Conservation (phyloP, 2,113 vertebrate species). For the Sylvilagus bachmani region DNA sequence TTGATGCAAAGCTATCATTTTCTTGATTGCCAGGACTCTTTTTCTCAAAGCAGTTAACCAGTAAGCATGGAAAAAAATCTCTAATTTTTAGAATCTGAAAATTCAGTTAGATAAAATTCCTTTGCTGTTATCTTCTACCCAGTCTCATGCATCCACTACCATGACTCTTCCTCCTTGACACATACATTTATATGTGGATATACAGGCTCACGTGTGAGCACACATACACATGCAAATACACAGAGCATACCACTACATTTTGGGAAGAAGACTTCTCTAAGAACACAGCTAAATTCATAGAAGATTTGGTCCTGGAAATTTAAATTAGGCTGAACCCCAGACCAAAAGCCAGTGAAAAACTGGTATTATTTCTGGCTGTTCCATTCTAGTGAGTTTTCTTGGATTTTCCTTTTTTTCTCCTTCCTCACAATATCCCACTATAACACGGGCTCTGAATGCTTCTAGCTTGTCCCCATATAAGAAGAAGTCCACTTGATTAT, state of each 20-base stretch:
- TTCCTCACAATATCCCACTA: not conserved
- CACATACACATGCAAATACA: not conserved
- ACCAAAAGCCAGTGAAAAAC: not conserved
- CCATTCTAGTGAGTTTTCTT: not conserved
- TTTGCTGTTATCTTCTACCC: not conserved
- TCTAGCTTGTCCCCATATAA: not conserved
- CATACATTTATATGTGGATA: rapidly evolving
- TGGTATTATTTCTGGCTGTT: not conserved
- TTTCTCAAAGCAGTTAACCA: not conserved
- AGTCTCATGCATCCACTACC: not conserved
- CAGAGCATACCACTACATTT: not conserved
- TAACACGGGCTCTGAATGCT: not conserved
- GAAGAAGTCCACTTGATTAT: not conserved
- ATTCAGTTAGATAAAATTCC: not conserved
- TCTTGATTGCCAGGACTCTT: not conserved
- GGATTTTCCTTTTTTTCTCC: not conserved
- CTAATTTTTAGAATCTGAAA: not conserved
- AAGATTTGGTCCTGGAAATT: not conserved
- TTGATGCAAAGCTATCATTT: slow-evolving; percentile 30
- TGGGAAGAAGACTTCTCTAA: not conserved
- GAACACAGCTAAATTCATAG: not conserved
- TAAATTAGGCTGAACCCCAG: slow-evolving; percentile 9
- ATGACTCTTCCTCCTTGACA: not conserved
- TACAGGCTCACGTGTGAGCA: rapidly evolving
- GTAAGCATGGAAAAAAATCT: not conserved